Percentiles rank a stretch among this genome's conserved stretches.
phyloP scores from a whole-genome alignment of 37 sponge, comb jelly and placozoan genomes.

The Tethya wilhelma region DNA sequence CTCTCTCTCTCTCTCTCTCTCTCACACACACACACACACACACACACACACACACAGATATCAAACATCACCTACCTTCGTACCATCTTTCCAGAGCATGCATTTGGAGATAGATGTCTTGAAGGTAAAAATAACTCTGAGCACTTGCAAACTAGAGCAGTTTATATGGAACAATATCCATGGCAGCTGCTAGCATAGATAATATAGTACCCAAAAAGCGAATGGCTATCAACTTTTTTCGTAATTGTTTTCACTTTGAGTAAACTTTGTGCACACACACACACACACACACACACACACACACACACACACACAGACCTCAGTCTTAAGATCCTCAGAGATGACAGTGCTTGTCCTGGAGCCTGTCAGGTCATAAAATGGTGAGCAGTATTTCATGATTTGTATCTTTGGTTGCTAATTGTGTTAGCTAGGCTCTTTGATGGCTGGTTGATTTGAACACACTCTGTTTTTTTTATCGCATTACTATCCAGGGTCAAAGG shows the following conservation, averaged over 20 bases:
- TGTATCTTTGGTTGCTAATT: too few species aligned
- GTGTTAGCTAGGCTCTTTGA: too few species aligned
- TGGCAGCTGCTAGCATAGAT: too few species aligned
- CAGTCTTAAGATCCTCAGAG: conserved; percentile 89
- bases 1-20: neutral
- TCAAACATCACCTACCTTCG: conserved; percentile 90
- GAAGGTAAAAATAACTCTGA: conserved; percentile 61
- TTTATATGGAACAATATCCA: too few species aligned
- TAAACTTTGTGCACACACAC: too few species aligned
- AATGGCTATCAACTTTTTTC: neutral
- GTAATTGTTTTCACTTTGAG: too few species aligned
- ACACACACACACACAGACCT: conserved; percentile 44
- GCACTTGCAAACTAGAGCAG: neutral
- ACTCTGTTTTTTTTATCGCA: too few species aligned
- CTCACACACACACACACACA: conserved; percentile 6
- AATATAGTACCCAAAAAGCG: neutral
- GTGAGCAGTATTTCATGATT: conserved; percentile 5
- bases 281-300: too few species aligned
- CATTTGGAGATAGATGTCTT: conserved; percentile 88
- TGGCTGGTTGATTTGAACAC: too few species aligned
- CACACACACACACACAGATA: too few species aligned
- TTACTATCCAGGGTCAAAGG: conserved; percentile 75
- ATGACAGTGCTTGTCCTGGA: conserved; percentile 93
- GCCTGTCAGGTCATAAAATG: conserved; percentile 83
- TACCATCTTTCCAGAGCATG: conserved; percentile 91